Base-by-base conservation (phyloP, 2,888 invertebrate genomes). In the Acleris emargana region DNA sequence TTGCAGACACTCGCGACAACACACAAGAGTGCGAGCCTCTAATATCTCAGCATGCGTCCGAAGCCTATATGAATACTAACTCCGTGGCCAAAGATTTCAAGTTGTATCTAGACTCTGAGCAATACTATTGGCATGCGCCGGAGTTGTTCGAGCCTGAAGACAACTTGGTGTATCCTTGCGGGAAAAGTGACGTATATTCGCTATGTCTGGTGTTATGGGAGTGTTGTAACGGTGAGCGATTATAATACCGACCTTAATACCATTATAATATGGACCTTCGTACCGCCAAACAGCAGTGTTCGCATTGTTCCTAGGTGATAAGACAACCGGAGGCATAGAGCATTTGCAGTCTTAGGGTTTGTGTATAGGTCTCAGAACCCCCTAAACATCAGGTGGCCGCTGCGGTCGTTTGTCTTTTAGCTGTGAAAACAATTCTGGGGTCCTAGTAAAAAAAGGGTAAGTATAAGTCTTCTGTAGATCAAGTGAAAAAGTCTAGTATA, bases 61-160 rank as follows among this genome's bases (percentile, higher is more conserved):
- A 89, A 45, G 79, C 80, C 0, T 88, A 88, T 64, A 64, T 88
- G 5, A 70, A 74, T 0, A 55, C 73, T 3, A 77, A 86, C 58
- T 81, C 84, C 0, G 81, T 87, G 0, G 62, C 76, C 0, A 89
- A 85, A 63, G 72, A 79, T 3, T 87, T 87, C 68, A 75, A 77
- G 11, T 45, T 53, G 0, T 89, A 87, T 60, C 70, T 74, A 9
- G 71, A 73, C 16, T 81, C 84, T 0, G 82, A 83, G 20, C 62
- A 75, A 17, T 91, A 82, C 71, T 80, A 85, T 18, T 93, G 93
- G 93, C 90, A 88, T 13, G 91, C 93, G 1, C 93, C 93, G 0
- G 93, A 93, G 69, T 64, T 93, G 69, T 93, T 89, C 67, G 76
- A 76, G 4, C 84, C 88, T 0, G 82, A 82, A 0, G 77, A 80